Percentiles rank a stretch among this genome's conserved stretches.
phyloP scores from a whole-genome alignment of 2,113 vertebrate genomes.

The Colius striatus region DNA sequence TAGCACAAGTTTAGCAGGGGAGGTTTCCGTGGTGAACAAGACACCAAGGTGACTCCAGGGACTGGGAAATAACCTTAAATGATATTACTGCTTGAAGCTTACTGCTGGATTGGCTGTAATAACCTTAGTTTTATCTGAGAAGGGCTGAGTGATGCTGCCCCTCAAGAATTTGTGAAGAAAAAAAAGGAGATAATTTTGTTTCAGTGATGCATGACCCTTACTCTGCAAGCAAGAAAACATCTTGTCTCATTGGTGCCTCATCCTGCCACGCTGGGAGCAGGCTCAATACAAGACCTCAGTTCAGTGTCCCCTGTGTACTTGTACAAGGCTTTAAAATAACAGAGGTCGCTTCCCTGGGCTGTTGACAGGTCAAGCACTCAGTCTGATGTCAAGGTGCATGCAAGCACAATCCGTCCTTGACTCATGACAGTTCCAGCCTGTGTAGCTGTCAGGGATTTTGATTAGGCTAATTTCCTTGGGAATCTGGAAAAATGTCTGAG shows the following conservation, averaged over 20 bases:
- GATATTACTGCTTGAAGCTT: not conserved
- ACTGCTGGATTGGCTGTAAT: not conserved
- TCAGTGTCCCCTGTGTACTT: not conserved
- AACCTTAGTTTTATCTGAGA: not conserved
- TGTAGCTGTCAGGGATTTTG: not conserved
- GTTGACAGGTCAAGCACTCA: not conserved
- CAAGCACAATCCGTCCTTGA: not conserved
- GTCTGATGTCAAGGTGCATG: not conserved
- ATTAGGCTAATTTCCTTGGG: not conserved
- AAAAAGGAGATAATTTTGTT: not conserved
- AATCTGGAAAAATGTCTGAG: not conserved
- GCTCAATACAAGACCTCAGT: not conserved
- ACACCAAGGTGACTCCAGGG: not conserved
- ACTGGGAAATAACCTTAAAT: not conserved
- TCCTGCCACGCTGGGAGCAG: not conserved
- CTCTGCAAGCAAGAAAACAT: not conserved
- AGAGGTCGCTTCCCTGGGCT: not conserved
- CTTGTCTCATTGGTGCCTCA: not conserved
- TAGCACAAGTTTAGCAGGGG: not conserved
- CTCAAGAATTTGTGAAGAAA: not conserved
- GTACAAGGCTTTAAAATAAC: not conserved
- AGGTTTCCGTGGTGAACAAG: not conserved
- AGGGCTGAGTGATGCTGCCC: not conserved
- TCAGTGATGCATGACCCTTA: fast-evolving
- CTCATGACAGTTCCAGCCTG: not conserved